Evolutionary conservation across 2,888 invertebrate genomes (phyloP).

Genomic region (Pyralis farinalis): DNA sequence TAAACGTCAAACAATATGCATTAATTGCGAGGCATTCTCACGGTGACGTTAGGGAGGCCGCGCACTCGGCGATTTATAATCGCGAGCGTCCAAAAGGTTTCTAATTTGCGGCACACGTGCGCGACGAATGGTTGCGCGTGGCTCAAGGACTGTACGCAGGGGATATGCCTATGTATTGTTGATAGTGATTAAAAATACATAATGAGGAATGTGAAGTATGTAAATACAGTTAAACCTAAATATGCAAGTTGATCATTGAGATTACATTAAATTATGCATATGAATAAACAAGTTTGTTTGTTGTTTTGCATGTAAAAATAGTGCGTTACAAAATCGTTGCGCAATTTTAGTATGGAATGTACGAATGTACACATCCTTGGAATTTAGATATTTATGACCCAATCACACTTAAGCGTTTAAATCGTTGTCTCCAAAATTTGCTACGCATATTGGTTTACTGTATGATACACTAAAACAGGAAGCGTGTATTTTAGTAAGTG

Average conservation of each 20-base stretch:
- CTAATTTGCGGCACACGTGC: slow-evolving; percentile 74
- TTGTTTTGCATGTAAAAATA: too few relatives aligned
- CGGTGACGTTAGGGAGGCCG: slow-evolving; percentile 24
- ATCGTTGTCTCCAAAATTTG: too few relatives aligned
- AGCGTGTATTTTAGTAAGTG: too few relatives aligned
- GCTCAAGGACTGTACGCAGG: slow-evolving; percentile 18
- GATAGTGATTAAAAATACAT: slow-evolving; percentile 3
- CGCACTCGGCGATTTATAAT: slow-evolving; percentile 62
- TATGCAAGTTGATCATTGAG: neutral
- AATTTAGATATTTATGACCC: too few relatives aligned
- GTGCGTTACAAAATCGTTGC: too few relatives aligned
- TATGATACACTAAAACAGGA: too few relatives aligned
- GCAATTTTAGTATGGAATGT: too few relatives aligned
- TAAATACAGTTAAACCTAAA: slow-evolving; percentile 8
- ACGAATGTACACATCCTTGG: too few relatives aligned
- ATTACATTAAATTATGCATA: too few relatives aligned
- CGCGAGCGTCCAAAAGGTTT: slow-evolving; percentile 57
- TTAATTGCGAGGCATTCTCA: slow-evolving; percentile 57
- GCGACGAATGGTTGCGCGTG: slow-evolving; percentile 64
- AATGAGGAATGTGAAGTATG: neutral
- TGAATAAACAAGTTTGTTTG: too few relatives aligned
- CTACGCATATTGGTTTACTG: too few relatives aligned
- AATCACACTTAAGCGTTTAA: too few relatives aligned
- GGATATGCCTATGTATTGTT: slow-evolving; percentile 15
- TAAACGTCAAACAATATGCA: slow-evolving; percentile 34